Percentiles rank a stretch among this genome's conserved stretches.
phyloP scores from a whole-genome alignment of 53 echinoderm and acorn worm species.

The Temnopleurus reevesii region DNA sequence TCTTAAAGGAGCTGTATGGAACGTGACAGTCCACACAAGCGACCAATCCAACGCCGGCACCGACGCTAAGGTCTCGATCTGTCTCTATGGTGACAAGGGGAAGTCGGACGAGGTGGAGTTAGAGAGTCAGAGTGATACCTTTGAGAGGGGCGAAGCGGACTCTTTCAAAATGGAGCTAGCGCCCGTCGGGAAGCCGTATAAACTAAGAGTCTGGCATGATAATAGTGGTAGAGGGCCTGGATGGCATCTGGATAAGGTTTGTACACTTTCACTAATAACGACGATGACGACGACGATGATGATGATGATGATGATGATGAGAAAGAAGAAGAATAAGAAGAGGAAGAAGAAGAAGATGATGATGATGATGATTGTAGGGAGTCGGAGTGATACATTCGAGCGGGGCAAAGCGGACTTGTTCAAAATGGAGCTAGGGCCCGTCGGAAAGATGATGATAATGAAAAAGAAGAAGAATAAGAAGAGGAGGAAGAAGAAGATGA shows the following conservation, averaged over 20 bases:
- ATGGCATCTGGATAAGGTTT: conserved; percentile 96
- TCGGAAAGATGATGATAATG: too few species aligned
- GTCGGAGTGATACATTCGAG: conserved; percentile 91
- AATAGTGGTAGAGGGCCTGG: conserved; percentile 78
- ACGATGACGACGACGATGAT: conserved; percentile 8
- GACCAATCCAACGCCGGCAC: conserved; percentile 80
- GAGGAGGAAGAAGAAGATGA: too few species aligned
- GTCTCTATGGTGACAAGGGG: conserved; percentile 90
- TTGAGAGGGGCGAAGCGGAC: conserved; percentile 84
- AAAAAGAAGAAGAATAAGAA: not conserved
- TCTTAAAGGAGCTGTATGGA: conserved; percentile 96
- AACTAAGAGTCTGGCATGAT: conserved; percentile 93
- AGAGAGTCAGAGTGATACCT: conserved; percentile 90
- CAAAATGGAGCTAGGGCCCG: conserved; percentile 69
- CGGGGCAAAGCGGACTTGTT: conserved; percentile 80
- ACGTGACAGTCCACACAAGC: conserved; percentile 83
- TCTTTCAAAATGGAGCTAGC: conserved; percentile 76
- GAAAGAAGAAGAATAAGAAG: too few species aligned
- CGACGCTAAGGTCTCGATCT: conserved; percentile 90
- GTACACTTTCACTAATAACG: conserved; percentile 53
- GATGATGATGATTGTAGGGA: conserved; percentile 69
- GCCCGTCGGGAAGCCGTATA: conserved; percentile 93
- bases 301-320: conserved; percentile 51
- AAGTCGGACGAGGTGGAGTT: conserved; percentile 93
- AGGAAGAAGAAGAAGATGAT: conserved; percentile 11